Evolutionary conservation across 2,797 vertebrate species (phyloP).

Genomic region (Lindbergichthys nudifrons): DNA sequence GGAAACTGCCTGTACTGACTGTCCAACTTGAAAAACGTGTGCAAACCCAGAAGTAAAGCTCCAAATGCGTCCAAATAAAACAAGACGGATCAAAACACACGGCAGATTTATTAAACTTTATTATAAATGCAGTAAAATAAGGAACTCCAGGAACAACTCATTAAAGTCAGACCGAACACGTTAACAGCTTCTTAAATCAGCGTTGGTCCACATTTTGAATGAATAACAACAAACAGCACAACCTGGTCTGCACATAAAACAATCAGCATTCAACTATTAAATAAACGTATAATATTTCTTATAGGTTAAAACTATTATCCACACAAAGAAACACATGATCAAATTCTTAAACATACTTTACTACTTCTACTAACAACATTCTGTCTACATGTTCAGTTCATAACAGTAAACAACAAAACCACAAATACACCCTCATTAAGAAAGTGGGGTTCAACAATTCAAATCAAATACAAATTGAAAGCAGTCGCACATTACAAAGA

Average conservation of each 20-base stretch:
- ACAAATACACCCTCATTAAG: not conserved
- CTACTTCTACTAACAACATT: not conserved
- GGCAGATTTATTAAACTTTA: constrained; percentile 51
- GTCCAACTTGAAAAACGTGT: not conserved
- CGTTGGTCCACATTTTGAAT: not conserved
- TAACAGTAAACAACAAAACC: not conserved
- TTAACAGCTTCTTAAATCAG: not conserved
- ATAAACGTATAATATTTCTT: not conserved
- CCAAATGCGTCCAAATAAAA: not conserved
- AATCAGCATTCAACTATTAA: not conserved
- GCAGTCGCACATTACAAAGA: not conserved
- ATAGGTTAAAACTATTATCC: constrained; percentile 6
- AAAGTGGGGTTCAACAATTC: not conserved
- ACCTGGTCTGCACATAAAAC: not conserved
- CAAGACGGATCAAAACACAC: constrained; percentile 27
- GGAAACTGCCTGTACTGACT: not conserved
- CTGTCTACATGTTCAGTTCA: not conserved
- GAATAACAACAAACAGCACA: constrained; percentile 5
- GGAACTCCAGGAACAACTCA: constrained; percentile 9
- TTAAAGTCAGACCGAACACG: not conserved
- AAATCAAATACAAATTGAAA: not conserved
- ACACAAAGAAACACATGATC: constrained; percentile 11
- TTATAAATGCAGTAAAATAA: constrained; percentile 18
- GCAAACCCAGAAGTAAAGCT: not conserved
- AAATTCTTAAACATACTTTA: not conserved